These are phyloP conservation scores for Halesus radiatus DNA, from an alignment of 1,140 invertebrate genomes.

Conservation along the genomic window DNA sequence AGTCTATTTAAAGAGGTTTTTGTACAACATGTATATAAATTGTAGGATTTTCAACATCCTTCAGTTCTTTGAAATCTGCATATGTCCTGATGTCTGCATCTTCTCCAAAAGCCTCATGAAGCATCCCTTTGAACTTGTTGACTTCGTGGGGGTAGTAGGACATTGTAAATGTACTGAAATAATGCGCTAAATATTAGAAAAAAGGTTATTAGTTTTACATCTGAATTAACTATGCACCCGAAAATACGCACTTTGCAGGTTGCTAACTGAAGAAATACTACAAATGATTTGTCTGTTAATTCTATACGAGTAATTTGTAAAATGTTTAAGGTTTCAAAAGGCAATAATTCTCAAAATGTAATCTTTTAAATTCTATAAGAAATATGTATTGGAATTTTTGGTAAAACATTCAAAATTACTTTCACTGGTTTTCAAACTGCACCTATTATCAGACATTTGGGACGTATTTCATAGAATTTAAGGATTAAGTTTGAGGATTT, in stretches of 20 bases:
- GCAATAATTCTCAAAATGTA: no score
- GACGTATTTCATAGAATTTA: no score
- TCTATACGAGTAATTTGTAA: no score
- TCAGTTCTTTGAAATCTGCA: slow-evolving; percentile 84
- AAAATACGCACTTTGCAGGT: no score
- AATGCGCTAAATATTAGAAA: slow-evolving; percentile 13
- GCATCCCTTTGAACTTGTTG: slow-evolving; percentile 77
- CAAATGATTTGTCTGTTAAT: no score
- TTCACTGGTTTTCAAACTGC: no score
- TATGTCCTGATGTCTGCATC: slow-evolving; percentile 78
- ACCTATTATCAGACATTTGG: no score
- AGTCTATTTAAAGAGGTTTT: slow-evolving; percentile 64
- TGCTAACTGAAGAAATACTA: neutral
- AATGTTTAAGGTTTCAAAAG: no score
- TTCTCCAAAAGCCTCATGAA: slow-evolving; percentile 79
- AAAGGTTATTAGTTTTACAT: neutral
- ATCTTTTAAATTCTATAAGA: no score
- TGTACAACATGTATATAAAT: slow-evolving; percentile 90
- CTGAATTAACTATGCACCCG: neutral
- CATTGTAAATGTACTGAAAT: slow-evolving; percentile 84
- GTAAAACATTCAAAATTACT: no score
- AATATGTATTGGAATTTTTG: no score
- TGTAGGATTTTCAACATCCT: slow-evolving; percentile 76
- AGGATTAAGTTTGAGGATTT: no score
- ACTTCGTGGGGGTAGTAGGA: slow-evolving; percentile 89